Evolutionary conservation across 1,140 invertebrate species (phyloP).

Genomic region (Cotesia typhae): DNA sequence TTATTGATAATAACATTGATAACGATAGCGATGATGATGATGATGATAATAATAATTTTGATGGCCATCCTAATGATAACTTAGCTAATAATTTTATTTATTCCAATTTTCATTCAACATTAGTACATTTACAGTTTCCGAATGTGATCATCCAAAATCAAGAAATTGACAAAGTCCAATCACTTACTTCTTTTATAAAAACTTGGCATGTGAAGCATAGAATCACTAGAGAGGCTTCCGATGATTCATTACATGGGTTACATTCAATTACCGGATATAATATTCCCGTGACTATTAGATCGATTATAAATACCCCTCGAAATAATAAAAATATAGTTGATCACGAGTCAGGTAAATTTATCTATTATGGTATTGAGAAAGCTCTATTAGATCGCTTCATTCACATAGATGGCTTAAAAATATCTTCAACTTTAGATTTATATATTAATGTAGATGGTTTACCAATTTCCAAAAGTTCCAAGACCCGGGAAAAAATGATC

Average conservation of each 20-base stretch:
- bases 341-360: slow-evolving; percentile 29
- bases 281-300: neutral
- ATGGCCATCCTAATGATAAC: too few relatives aligned
- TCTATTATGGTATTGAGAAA: slow-evolving; percentile 36
- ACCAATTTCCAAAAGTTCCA: slow-evolving; percentile 38
- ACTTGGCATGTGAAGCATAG: neutral
- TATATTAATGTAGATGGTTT: slow-evolving; percentile 39
- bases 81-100: too few relatives aligned
- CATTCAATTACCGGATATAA: neutral
- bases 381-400: slow-evolving; percentile 26
- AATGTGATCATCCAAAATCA: neutral
- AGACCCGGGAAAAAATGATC: too few relatives aligned
- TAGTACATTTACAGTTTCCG: neutral
- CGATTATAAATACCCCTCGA: neutral
- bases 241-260: neutral
- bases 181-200: neutral
- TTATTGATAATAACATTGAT: too few relatives aligned
- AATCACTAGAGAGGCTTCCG: neutral
- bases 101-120: neutral
- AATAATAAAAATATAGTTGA: neutral
- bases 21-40: too few relatives aligned
- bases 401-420: neutral
- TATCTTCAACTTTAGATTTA: slow-evolving; percentile 22
- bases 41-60: too few relatives aligned
- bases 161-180: neutral